A percentile compares a stretch with the other conserved stretches of the same genome.
Conservation (phyloP, 1,140 invertebrate genomes). For the Phthorimaea operculella region DNA sequence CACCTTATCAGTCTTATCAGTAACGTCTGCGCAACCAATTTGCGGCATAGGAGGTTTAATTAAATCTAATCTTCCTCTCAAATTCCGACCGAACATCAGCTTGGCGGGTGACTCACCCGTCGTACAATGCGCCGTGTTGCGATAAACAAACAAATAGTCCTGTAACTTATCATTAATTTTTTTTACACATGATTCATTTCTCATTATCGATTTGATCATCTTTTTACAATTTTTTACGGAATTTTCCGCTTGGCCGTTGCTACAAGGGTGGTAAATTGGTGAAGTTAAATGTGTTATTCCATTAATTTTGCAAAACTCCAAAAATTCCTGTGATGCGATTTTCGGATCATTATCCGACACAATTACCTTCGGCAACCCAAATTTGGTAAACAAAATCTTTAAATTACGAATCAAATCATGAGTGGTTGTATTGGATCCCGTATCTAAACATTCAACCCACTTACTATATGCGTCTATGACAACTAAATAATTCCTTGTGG, state of each 20-base stretch:
- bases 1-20: neutral
- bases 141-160: neutral
- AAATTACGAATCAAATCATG: neutral
- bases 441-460: neutral
- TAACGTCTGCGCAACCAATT: neutral
- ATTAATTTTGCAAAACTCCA: neutral
- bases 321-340: neutral
- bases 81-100: neutral
- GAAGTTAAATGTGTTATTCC: neutral
- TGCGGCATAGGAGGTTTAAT: neutral
- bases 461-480: neutral
- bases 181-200: neutral
- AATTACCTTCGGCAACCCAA: neutral
- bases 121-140: neutral
- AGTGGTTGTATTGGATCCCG: neutral
- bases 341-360: neutral
- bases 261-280: neutral
- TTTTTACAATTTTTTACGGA: neutral
- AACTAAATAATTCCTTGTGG: neutral
- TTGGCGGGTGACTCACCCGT: neutral
- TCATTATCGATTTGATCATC: neutral
- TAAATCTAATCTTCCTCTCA: neutral
- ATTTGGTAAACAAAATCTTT: neutral
- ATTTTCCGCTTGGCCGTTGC: neutral
- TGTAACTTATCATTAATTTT: neutral